phyloP scores from a whole-genome alignment of 2,113 vertebrate genomes.

The Romanogobio albipinnatus region DNA sequence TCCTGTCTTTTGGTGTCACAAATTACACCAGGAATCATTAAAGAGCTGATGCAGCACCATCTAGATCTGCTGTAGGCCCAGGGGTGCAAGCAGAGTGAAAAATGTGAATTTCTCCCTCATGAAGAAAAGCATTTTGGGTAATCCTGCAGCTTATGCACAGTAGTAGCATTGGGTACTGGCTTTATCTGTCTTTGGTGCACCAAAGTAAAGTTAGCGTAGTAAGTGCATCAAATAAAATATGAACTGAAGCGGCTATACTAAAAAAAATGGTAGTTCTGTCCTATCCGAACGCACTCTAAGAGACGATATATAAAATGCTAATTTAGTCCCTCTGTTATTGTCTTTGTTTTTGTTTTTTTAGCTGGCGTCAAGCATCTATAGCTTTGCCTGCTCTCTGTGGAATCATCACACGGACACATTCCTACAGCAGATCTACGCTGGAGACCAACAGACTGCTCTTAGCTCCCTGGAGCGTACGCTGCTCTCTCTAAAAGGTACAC shows the following conservation, averaged over 20 bases:
- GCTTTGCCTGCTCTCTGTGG: slow-evolving; percentile 94
- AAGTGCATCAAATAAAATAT: background rate
- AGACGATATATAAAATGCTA: background rate
- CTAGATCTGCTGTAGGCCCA: no score
- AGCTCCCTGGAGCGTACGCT: slow-evolving; percentile 92
- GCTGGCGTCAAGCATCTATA: slow-evolving; percentile 94
- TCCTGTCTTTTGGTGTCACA: background rate
- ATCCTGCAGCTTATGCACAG: background rate
- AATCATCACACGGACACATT: slow-evolving; percentile 95
- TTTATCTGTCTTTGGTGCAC: slow-evolving; percentile 58
- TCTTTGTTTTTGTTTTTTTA: slow-evolving; percentile 70
- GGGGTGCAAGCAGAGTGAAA: background rate
- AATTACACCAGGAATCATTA: background rate
- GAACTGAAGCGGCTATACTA: background rate
- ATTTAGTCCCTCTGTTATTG: background rate
- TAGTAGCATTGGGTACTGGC: background rate
- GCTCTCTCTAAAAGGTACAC: slow-evolving; percentile 92
- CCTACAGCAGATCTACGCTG: slow-evolving; percentile 85
- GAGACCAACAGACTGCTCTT: slow-evolving; percentile 80
- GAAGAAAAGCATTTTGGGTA: background rate
- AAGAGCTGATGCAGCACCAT: background rate
- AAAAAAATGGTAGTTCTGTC: background rate
- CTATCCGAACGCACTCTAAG: no score
- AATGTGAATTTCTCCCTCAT: background rate
- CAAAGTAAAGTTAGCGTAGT: background rate